Percentiles rank a stretch among this genome's conserved stretches.
Conservation (phyloP, 2,888 invertebrate species). For the Ferrisia virgata region DNA sequence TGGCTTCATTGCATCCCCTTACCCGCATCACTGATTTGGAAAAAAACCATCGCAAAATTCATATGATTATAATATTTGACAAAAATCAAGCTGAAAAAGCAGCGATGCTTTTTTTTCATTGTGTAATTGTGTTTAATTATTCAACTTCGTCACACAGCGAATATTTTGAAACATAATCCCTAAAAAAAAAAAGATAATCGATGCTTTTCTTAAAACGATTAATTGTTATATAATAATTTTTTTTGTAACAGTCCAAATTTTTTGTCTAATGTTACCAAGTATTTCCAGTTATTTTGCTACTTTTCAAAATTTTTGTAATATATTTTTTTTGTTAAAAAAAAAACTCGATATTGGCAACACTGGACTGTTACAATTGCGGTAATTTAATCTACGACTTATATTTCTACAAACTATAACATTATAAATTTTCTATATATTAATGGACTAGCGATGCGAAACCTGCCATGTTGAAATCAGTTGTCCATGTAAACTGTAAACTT, state of each 20-base stretch:
- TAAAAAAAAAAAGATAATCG: neutral
- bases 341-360: neutral
- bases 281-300: neutral
- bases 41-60: no score
- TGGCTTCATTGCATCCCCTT: neutral
- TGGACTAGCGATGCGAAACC: neutral
- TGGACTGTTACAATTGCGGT: neutral
- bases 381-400: neutral
- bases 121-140: no score
- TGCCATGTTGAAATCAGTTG: neutral
- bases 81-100: no score
- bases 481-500: no score
- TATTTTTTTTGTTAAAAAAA: neutral
- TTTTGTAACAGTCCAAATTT: neutral
- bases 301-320: neutral
- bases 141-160: no score
- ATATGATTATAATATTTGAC: no score
- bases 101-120: no score
- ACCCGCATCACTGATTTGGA: no score
- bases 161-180: neutral
- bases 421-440: neutral
- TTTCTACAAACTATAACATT: neutral
- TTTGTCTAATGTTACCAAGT: neutral
- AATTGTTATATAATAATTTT: neutral
- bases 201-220: neutral